Evolutionary conservation across 1,140 invertebrate species (phyloP).

Genomic region (Drosophila nebulosa): DNA sequence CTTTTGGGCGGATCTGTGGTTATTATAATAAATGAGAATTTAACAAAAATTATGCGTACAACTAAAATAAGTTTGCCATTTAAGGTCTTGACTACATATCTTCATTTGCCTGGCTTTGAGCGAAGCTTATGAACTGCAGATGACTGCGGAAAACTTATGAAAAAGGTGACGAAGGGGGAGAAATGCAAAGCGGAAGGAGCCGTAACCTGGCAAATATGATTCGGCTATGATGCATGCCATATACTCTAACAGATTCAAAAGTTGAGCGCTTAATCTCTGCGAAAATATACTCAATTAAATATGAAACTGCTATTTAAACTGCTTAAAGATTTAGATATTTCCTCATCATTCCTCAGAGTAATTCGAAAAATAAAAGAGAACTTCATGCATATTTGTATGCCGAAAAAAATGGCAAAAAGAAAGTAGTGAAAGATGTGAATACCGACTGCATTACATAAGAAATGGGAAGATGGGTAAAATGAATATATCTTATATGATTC

Average conservation of each 20-base stretch:
- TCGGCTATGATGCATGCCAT: conserved; percentile 30
- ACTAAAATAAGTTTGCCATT: conserved; percentile 46
- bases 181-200: not conserved
- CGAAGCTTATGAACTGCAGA: conserved; percentile 29
- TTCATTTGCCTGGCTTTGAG: conserved; percentile 49
- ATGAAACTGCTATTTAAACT: no score
- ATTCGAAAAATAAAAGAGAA: no score
- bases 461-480: no score
- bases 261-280: no score
- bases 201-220: conserved; percentile 44
- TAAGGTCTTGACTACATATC: conserved; percentile 43
- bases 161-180: not conserved
- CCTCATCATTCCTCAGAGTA: no score
- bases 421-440: no score
- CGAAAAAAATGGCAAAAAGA: no score
- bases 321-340: no score
- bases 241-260: no score
- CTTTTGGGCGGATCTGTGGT: conserved; percentile 42
- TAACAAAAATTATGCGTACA: conserved; percentile 72
- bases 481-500: not conserved
- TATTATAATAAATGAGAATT: conserved; percentile 76
- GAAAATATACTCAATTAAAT: no score
- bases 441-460: no score
- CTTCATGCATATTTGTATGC: no score
- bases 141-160: conserved; percentile 18